These are phyloP conservation scores for Bovichtus diacanthus DNA, from an alignment of 2,797 vertebrate species.

Conservation along the genomic window DNA sequence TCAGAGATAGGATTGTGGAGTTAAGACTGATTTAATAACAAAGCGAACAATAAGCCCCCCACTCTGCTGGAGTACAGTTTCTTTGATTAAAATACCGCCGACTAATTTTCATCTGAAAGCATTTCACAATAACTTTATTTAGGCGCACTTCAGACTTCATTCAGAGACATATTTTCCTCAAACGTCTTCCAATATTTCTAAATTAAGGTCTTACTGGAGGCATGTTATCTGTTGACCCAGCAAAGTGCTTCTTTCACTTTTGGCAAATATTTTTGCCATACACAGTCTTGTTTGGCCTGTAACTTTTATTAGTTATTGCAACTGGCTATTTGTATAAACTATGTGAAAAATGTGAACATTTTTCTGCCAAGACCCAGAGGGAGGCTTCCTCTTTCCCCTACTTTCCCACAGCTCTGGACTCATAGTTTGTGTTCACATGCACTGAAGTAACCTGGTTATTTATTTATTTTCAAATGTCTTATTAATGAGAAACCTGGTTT, in stretches of 20 bases:
- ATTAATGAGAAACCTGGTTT: background rate
- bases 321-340: conserved; percentile 35
- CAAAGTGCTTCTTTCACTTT: conserved; percentile 22
- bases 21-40: conserved; percentile 33
- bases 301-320: conserved; percentile 27
- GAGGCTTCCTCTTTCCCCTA: conserved; percentile 23
- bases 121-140: background rate
- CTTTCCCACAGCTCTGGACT: conserved; percentile 41
- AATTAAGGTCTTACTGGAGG: conserved; percentile 7
- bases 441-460: conserved; percentile 23
- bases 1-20: conserved; percentile 5
- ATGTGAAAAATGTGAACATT: conserved; percentile 49
- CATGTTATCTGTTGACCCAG: conserved; percentile 32
- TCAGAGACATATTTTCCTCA: conserved; percentile 3
- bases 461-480: background rate
- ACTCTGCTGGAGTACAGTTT: conserved; percentile 2
- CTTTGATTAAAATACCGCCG: conserved; percentile 17
- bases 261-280: conserved; percentile 23
- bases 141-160: conserved; percentile 1
- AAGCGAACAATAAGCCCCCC: background rate
- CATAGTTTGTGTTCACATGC: conserved; percentile 5
- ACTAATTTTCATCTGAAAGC: conserved; percentile 24
- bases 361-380: conserved; percentile 52
- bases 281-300: conserved; percentile 14
- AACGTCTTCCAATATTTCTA: conserved; percentile 3